Percentiles rank a stretch among this genome's conserved stretches.
phyloP scores from a whole-genome alignment of 2,113 vertebrate species.

The Passer montanus region DNA sequence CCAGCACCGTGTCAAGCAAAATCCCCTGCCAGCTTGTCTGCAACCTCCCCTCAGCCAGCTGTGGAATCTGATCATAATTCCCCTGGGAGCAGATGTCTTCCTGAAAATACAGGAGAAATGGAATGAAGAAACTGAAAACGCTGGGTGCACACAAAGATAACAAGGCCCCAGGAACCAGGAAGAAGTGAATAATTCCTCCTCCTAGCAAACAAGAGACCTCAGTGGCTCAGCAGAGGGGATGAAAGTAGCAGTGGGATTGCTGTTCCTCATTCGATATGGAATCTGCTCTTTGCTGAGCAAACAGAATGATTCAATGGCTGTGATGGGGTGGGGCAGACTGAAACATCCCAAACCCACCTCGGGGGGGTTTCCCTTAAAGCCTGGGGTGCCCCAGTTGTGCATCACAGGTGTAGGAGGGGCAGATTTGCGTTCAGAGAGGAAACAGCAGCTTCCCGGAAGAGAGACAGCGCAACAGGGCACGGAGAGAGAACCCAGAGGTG shows the following conservation, averaged over 20 bases:
- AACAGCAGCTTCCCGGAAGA: background rate
- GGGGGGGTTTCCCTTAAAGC: background rate
- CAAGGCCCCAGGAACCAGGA: background rate
- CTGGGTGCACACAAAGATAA: background rate
- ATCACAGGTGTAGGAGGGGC: background rate
- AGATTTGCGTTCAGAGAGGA: background rate
- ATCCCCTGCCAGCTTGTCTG: background rate
- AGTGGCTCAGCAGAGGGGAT: background rate
- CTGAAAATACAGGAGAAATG: background rate
- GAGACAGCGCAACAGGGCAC: accelerated
- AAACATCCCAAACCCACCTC: background rate
- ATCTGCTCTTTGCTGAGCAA: background rate
- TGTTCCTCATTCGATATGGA: background rate
- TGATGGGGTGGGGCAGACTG: background rate
- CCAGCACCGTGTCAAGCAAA: background rate
- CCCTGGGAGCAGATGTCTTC: background rate
- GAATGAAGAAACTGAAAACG: background rate
- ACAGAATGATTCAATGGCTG: background rate
- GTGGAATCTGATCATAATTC: accelerated
- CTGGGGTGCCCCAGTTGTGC: background rate
- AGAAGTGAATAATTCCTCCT: background rate
- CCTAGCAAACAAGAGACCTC: background rate
- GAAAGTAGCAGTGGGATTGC: background rate
- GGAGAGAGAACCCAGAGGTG: background rate
- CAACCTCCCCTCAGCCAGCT: background rate